These are phyloP conservation scores for Entomobrya multifasciata DNA, from an alignment of 2,888 invertebrate genomes.

Conservation along the genomic window DNA sequence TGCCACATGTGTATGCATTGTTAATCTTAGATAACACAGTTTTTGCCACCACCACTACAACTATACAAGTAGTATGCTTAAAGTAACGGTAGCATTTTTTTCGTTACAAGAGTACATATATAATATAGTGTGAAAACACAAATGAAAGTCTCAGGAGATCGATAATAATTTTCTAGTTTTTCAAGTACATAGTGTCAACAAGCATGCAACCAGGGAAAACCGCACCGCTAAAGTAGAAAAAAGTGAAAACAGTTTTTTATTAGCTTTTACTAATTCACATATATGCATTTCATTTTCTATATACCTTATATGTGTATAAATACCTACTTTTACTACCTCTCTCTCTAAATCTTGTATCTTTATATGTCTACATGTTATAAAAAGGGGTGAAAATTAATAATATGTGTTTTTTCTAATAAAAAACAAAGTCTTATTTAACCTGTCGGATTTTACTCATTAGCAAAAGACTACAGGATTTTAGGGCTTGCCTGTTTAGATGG, in stretches of 20 bases:
- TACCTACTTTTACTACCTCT: background rate
- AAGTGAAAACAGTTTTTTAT: slow-evolving; percentile 30
- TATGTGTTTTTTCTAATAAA: slow-evolving; percentile 33
- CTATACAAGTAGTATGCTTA: too few relatives aligned
- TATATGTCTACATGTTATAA: too few relatives aligned
- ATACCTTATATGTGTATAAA: too few relatives aligned
- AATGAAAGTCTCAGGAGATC: slow-evolving; percentile 56
- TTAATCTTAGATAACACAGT: slow-evolving; percentile 6
- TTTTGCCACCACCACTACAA: too few relatives aligned
- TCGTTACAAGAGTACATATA: background rate
- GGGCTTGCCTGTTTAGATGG: slow-evolving; percentile 46
- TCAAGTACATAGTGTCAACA: slow-evolving; percentile 41
- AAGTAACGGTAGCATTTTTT: background rate
- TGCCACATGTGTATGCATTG: slow-evolving; percentile 58
- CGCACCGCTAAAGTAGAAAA: slow-evolving; percentile 30
- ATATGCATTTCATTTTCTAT: background rate
- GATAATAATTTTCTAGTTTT: slow-evolving; percentile 46
- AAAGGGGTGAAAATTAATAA: slow-evolving; percentile 45
- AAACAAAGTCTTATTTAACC: slow-evolving; percentile 55
- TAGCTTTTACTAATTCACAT: slow-evolving; percentile 43
- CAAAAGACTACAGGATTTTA: slow-evolving; percentile 59
- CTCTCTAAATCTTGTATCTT: too few relatives aligned
- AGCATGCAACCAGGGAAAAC: slow-evolving; percentile 42
- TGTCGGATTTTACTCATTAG: slow-evolving; percentile 67
- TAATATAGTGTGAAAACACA: background rate